Evolutionary conservation across 2,797 vertebrate species (phyloP), one percentile per base, ranked within the genome.

Genomic region (Otus scops): DNA sequence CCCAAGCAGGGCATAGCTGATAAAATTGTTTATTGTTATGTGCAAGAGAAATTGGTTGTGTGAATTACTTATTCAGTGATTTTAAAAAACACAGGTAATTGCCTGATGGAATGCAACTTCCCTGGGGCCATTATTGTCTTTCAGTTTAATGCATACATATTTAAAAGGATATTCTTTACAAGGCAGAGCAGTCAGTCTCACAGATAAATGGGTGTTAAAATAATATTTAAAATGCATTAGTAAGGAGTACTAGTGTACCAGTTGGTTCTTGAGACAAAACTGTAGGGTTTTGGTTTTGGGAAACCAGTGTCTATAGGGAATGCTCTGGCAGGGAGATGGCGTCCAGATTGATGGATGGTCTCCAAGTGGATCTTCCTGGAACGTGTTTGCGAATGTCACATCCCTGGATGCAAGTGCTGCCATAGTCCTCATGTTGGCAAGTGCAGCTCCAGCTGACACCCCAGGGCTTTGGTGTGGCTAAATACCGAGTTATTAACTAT

Each of bases 1-100:
- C 88, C 89, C 50, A 5, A 27, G 70, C 89, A 93, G 79, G 85
- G 76, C 83, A 59, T 13, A 86, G 79, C 79, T 92, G 92, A 79
- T 96, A 67, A 81, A 91, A 91, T 51, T 75, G 56, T 85, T 94
- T 92, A 83, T 85, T 83, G 75, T 85, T 88, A 75, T 53, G 64
- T 82, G 84, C 53, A 39, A 45, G 95, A 50, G 91, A 13, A 73
- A 63, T 21, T 5, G 41, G 36, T 57, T 38, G 38, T 28, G 70
- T 68, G 91, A 65, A 56, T 81, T 51, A 83, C 74, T 63, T 74
- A 59, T 24, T 27, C 53, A 27, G 51, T 84, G 88, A 14, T 50
- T 84, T 78, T 45, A 93, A 93, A 93, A 93, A 95, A 68, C 82
- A 85, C 48, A 61, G 76, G 75, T 84, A 91, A 85, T 86, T 79